A percentile compares a stretch with the other conserved stretches of the same genome.
Evolutionary conservation across 1,140 invertebrate species (phyloP).

Genomic region (Drosophila sechellia): DNA sequence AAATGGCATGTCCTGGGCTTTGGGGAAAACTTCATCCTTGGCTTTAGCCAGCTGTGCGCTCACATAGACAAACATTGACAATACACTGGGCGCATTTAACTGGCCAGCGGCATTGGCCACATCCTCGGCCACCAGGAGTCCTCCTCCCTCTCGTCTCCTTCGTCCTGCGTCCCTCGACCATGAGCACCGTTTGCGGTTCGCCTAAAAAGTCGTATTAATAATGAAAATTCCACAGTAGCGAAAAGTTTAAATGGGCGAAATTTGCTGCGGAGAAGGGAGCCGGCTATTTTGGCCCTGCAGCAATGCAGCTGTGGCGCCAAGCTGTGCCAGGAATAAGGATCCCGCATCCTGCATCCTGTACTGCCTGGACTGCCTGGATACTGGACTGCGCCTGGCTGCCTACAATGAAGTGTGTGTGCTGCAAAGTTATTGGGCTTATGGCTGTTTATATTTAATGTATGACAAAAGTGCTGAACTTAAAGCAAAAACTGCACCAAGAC

Average conservation of each 20-base stretch:
- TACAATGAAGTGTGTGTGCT: conserved; percentile 32
- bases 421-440: conserved; percentile 73
- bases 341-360: conserved; percentile 5
- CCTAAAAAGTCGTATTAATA: conserved; percentile 82
- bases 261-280: conserved; percentile 57
- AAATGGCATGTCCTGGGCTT: conserved; percentile 63
- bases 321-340: conserved; percentile 56
- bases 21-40: conserved; percentile 72
- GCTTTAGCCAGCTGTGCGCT: conserved; percentile 35
- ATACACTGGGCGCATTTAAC: conserved; percentile 75
- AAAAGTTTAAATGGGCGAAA: conserved; percentile 81
- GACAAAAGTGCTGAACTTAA: conserved; percentile 44
- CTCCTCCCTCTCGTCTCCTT: not conserved
- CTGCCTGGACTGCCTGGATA: not conserved
- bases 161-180: conserved; percentile 16
- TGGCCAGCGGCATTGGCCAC: conserved; percentile 63
- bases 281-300: conserved; percentile 47
- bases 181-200: conserved; percentile 66
- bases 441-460: conserved; percentile 69
- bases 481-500: conserved; percentile 1
- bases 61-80: conserved; percentile 76
- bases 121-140: conserved; percentile 18
- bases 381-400: no score
- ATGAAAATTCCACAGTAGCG: conserved; percentile 81
- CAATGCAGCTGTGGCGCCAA: conserved; percentile 68